These are phyloP conservation scores for Meghimatium bilineatum DNA, from an alignment of 2,888 invertebrate species.

Conservation along the genomic window DNA sequence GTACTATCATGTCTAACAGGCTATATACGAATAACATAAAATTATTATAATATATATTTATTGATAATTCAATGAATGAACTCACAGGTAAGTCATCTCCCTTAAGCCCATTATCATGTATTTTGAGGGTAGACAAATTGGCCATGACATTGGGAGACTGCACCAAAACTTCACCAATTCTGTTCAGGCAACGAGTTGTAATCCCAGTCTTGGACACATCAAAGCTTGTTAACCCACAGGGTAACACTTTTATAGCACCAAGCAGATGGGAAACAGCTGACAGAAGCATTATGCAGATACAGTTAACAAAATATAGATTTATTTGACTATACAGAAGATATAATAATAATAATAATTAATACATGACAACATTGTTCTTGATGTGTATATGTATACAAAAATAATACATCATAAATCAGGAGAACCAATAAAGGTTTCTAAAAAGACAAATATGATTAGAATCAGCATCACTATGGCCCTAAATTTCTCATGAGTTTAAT, in stretches of 20 bases:
- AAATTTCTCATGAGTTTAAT: no score
- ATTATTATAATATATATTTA: background rate
- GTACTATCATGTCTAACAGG: no score
- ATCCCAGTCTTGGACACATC: slow-evolving; percentile 93
- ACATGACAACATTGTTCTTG: no score
- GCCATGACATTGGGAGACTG: slow-evolving; percentile 86
- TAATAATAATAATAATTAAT: no score
- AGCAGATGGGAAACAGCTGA: slow-evolving; percentile 68
- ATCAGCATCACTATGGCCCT: no score
- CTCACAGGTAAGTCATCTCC: slow-evolving; percentile 82
- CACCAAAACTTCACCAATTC: slow-evolving; percentile 90
- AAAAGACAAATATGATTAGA: no score
- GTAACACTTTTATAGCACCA: slow-evolving; percentile 88
- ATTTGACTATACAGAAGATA: no score
- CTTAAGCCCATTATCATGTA: slow-evolving; percentile 93
- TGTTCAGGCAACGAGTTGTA: slow-evolving; percentile 92
- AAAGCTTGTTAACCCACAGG: slow-evolving; percentile 90
- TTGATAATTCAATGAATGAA: background rate
- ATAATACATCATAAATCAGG: no score
- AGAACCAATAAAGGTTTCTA: no score
- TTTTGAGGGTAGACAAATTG: slow-evolving; percentile 90
- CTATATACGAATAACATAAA: no score
- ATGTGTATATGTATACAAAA: no score
- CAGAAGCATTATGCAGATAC: slow-evolving; percentile 17
- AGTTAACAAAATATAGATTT: no score